Conservation (phyloP, 2,888 invertebrate species). For the Phyto melanocephala region DNA sequence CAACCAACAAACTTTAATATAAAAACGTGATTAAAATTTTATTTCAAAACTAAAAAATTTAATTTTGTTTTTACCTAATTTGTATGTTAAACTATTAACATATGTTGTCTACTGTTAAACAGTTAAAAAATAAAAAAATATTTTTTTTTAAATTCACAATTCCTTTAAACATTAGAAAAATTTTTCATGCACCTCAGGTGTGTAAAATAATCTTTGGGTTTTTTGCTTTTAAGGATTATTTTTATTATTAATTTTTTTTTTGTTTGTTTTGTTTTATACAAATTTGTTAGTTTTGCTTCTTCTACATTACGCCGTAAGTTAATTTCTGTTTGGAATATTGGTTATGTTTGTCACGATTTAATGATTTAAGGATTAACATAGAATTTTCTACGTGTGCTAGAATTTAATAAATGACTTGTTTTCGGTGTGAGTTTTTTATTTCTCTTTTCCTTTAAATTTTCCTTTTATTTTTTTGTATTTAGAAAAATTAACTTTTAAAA, state of each 20-base stretch:
- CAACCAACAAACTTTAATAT: slow-evolving; percentile 27
- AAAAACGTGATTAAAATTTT: slow-evolving; percentile 61
- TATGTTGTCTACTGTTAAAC: slow-evolving; percentile 40
- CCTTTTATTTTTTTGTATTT: neutral
- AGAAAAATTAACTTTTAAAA: neutral
- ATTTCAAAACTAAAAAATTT: neutral
- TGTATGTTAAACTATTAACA: slow-evolving; percentile 2
- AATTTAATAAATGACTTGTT: slow-evolving; percentile 28
- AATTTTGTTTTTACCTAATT: neutral
- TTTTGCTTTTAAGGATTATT: slow-evolving; percentile 57
- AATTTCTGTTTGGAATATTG: slow-evolving; percentile 46
- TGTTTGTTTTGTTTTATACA: slow-evolving; percentile 5
- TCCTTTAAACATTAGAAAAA: slow-evolving; percentile 23
- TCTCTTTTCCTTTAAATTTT: neutral
- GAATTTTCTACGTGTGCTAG: slow-evolving; percentile 63
- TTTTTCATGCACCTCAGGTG: slow-evolving; percentile 58
- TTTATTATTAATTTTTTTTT: slow-evolving; percentile 59
- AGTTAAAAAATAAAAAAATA: neutral
- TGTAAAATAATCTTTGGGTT: slow-evolving; percentile 9
- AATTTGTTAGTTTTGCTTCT: slow-evolving; percentile 48
- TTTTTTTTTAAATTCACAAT: neutral
- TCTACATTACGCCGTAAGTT: too few relatives aligned
- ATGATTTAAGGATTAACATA: slow-evolving; percentile 66
- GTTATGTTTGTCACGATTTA: slow-evolving; percentile 66
- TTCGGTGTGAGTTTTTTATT: neutral